Percentiles rank a stretch among this genome's conserved stretches.
phyloP scores from a whole-genome alignment of 53 echinoderm and acorn worm genomes.

The Paracentrotus lividus region DNA sequence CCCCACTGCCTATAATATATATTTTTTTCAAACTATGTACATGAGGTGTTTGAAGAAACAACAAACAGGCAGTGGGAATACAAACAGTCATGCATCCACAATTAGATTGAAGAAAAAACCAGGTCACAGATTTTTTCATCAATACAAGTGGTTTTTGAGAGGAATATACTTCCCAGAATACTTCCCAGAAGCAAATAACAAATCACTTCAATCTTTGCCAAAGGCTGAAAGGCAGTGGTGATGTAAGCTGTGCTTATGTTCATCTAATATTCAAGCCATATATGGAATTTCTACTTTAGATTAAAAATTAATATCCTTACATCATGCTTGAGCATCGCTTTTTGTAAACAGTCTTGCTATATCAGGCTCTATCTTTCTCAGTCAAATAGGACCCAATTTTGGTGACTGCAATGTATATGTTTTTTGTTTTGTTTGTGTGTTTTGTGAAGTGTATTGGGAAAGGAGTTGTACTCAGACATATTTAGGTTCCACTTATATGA shows the following conservation, averaged over 20 bases:
- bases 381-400: background rate
- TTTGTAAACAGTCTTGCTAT: background rate
- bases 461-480: background rate
- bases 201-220: constrained; percentile 1
- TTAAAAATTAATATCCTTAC: background rate
- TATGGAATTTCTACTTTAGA: background rate
- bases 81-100: background rate
- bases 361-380: background rate
- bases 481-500: no score
- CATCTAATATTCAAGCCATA: background rate
- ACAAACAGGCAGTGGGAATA: background rate
- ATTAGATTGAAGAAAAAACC: constrained; percentile 19
- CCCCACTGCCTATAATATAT: background rate
- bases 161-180: background rate
- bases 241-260: constrained; percentile 22
- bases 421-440: background rate
- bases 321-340: background rate
- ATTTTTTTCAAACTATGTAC: background rate
- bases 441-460: background rate
- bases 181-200: background rate
- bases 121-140: background rate
- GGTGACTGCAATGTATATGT: background rate
- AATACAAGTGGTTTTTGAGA: constrained; percentile 8
- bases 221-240: background rate
- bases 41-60: background rate